phyloP scores from a whole-genome alignment of 2,888 invertebrate genomes.

The Chaitophorus viminalis region DNA sequence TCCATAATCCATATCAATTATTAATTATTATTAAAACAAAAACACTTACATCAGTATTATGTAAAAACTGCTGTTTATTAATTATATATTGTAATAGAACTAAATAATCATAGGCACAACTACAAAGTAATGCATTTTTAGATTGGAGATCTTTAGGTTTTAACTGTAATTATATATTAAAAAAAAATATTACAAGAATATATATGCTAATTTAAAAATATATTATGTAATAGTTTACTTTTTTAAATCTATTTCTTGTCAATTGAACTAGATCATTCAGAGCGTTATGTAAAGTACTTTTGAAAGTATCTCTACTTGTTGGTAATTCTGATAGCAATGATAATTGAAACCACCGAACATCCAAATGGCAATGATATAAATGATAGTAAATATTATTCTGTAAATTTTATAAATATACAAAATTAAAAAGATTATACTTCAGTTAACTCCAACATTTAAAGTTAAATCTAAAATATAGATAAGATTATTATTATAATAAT shows the following conservation, averaged over 20 bases:
- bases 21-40: neutral
- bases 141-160: slow-evolving; percentile 31
- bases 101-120: slow-evolving; percentile 50
- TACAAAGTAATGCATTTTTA: slow-evolving; percentile 51
- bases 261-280: slow-evolving; percentile 63
- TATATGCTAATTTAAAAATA: neutral
- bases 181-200: neutral
- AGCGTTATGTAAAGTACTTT: slow-evolving; percentile 63
- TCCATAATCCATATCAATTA: no score
- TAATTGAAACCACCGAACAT: slow-evolving; percentile 69
- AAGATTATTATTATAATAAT: neutral
- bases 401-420: slow-evolving; percentile 65
- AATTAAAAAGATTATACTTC: no score
- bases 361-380: slow-evolving; percentile 69
- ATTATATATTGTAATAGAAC: slow-evolving; percentile 43
- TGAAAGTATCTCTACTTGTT: slow-evolving; percentile 63
- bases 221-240: slow-evolving; percentile 66
- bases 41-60: slow-evolving; percentile 44
- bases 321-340: slow-evolving; percentile 65
- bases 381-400: slow-evolving; percentile 69
- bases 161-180: slow-evolving; percentile 3
- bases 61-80: slow-evolving; percentile 40
- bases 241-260: slow-evolving; percentile 67
- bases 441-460: no score
- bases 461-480: neutral